Evolutionary conservation across 2,113 vertebrate genomes (phyloP).

Genomic region (Craseonycteris thonglongyai): DNA sequence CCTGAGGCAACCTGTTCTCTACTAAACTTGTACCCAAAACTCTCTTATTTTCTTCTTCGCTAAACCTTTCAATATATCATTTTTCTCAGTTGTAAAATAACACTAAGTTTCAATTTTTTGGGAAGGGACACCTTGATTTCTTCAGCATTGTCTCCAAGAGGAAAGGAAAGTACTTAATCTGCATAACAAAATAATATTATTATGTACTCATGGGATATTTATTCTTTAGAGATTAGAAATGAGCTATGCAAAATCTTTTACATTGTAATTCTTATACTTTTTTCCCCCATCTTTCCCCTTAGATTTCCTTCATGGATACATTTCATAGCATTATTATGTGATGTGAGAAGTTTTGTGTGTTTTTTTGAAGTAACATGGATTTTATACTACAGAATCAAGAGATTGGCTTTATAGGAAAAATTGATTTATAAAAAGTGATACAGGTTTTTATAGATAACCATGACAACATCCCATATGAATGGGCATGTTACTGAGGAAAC

Average conservation of each 20-base stretch:
- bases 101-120: constrained; percentile 9
- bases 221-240: constrained; percentile 34
- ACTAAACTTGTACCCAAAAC: not conserved
- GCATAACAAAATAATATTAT: not conserved
- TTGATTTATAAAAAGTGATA: constrained; percentile 74
- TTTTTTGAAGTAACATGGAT: constrained; percentile 80
- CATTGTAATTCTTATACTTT: constrained; percentile 57
- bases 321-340: constrained; percentile 62
- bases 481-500: constrained; percentile 90
- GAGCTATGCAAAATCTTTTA: constrained; percentile 42
- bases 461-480: constrained; percentile 94
- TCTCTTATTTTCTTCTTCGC: constrained; percentile 13
- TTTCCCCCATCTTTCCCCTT: constrained; percentile 59
- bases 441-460: constrained; percentile 74
- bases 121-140: not conserved
- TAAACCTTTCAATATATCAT: not conserved
- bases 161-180: constrained; percentile 6
- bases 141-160: constrained; percentile 13
- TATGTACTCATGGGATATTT: not conserved
- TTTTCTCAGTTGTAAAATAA: constrained; percentile 43
- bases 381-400: constrained; percentile 67
- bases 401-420: constrained; percentile 72
- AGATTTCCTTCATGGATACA: constrained; percentile 76
- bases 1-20: not conserved
- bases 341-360: constrained; percentile 68